phyloP scores from a whole-genome alignment of 2,797 vertebrate genomes.

The Anguilla megastoma region DNA sequence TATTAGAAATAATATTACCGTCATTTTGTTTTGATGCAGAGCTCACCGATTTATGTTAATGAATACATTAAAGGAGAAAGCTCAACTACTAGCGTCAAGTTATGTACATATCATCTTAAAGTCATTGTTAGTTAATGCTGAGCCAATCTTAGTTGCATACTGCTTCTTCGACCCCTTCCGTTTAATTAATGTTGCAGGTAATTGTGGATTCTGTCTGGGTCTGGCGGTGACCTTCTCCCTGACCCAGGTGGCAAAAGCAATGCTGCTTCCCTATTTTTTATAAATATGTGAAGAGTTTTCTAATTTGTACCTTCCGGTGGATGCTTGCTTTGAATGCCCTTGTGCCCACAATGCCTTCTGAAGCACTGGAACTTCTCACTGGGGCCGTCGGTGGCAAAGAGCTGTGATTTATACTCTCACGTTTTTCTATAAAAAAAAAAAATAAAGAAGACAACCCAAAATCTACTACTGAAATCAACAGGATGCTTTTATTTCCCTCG shows the following conservation, averaged over 20 bases:
- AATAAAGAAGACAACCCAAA: background rate
- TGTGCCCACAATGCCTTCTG: constrained; percentile 46
- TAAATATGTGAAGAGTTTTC: constrained; percentile 30
- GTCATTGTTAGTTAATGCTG: constrained; percentile 24
- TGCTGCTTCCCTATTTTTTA: constrained; percentile 17
- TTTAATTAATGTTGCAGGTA: constrained; percentile 37
- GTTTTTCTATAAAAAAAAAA: background rate
- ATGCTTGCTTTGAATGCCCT: constrained; percentile 3
- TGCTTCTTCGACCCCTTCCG: constrained; percentile 7
- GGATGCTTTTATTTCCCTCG: constrained; percentile 23
- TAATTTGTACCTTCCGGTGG: background rate
- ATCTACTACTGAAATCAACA: background rate
- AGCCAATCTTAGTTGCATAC: background rate
- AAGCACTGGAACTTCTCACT: background rate
- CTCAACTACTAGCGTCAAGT: constrained; percentile 2
- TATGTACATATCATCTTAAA: background rate
- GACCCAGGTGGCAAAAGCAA: constrained; percentile 25
- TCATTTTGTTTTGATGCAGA: background rate
- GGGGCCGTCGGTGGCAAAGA: background rate
- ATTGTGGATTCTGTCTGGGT: constrained; percentile 33
- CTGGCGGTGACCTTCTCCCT: constrained; percentile 17
- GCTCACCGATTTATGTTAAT: background rate
- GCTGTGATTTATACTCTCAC: background rate
- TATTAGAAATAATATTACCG: background rate
- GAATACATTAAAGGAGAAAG: background rate